Conservation (phyloP, 2,888 invertebrate species). For the Sussaba pulchella region DNA sequence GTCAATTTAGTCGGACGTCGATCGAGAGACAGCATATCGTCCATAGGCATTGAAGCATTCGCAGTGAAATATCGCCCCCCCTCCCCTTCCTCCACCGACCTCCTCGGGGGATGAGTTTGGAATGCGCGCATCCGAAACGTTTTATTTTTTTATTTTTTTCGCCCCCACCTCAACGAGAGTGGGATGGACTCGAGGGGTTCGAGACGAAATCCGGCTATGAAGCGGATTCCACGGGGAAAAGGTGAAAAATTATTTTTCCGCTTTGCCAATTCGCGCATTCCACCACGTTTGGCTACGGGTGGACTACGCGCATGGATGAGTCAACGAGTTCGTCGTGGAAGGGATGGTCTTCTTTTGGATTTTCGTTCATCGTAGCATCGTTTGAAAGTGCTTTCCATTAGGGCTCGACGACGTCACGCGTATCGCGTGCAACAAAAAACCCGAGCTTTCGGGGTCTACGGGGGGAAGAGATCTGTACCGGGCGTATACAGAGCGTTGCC, state of each 20-base stretch:
- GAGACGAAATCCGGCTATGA: constrained; percentile 4
- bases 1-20: constrained; percentile 38
- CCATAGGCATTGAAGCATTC: constrained; percentile 17
- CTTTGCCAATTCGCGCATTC: constrained; percentile 30
- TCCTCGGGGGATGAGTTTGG: neutral
- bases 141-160: too few species aligned
- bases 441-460: constrained; percentile 65
- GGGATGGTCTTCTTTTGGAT: constrained; percentile 74
- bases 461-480: neutral
- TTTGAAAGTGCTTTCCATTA: constrained; percentile 82
- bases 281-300: too few species aligned
- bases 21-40: constrained; percentile 13
- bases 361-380: constrained; percentile 73
- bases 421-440: constrained; percentile 73
- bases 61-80: constrained; percentile 31
- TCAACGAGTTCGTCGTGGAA: neutral
- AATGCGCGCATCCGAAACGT: constrained; percentile 14
- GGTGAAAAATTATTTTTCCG: constrained; percentile 37
- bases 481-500: too few species aligned
- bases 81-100: too few species aligned
- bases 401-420: constrained; percentile 64
- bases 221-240: too few species aligned
- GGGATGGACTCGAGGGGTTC: neutral
- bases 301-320: neutral
- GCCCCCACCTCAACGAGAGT: neutral